phyloP scores from a whole-genome alignment of 2,888 invertebrate species.

The Lacanobia wlatinum region DNA sequence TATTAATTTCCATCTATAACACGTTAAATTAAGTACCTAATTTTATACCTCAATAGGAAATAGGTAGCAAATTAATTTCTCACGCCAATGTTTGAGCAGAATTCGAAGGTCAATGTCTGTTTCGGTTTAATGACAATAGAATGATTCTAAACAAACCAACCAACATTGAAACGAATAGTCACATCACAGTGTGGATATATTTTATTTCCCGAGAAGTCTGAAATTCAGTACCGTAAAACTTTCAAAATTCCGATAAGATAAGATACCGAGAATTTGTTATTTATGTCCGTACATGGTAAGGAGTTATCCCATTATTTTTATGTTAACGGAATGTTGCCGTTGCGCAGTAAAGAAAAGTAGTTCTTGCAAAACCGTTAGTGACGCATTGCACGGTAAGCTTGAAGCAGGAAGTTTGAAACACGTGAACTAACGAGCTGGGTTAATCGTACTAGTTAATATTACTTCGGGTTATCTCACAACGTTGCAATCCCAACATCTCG shows the following conservation, averaged over 20 bases:
- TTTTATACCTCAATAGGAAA: conserved; percentile 39
- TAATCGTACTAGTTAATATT: conserved; percentile 75
- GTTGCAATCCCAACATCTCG: conserved; percentile 72
- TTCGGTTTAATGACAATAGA: conserved; percentile 60
- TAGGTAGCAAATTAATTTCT: conserved; percentile 70
- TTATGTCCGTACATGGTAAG: conserved; percentile 19
- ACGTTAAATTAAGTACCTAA: conserved; percentile 27
- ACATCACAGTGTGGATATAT: not conserved
- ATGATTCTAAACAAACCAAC: conserved; percentile 61
- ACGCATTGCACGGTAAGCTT: conserved; percentile 71
- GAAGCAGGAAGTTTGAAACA: conserved; percentile 79
- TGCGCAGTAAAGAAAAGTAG: conserved; percentile 70
- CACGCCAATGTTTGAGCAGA: conserved; percentile 64
- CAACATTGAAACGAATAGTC: conserved; percentile 66
- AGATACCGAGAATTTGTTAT: not conserved
- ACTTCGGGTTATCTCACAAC: conserved; percentile 74
- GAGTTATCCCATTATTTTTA: conserved; percentile 65
- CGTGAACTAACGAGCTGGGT: conserved; percentile 73
- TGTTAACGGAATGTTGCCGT: conserved; percentile 69
- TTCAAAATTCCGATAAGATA: conserved; percentile 5
- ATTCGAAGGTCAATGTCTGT: conserved; percentile 77
- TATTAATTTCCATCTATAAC: not conserved
- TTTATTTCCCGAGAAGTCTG: not conserved
- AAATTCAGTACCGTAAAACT: conserved; percentile 7
- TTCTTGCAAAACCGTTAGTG: conserved; percentile 78